A percentile compares a stretch with the other conserved stretches of the same genome.
Conservation (phyloP, 1,140 invertebrate species). For the Calephelis virginiensis region DNA sequence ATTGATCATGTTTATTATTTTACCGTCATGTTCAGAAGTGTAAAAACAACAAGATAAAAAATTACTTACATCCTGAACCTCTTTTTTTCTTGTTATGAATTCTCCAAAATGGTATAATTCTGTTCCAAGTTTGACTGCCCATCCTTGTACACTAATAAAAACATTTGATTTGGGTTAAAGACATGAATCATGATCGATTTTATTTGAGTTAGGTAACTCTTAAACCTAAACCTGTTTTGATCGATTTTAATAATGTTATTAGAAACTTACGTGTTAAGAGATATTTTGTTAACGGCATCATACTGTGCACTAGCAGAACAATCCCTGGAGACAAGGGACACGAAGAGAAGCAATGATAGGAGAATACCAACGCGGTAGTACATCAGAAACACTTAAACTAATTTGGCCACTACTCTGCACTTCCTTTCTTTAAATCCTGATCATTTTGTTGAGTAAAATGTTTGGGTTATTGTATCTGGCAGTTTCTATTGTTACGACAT, state of each 20-base stretch:
- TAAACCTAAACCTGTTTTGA: too few species aligned
- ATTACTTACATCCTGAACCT: constrained; percentile 82
- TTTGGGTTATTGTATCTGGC: background rate
- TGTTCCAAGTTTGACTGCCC: constrained; percentile 85
- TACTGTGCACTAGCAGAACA: constrained; percentile 60
- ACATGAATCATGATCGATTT: too few species aligned
- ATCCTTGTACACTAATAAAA: constrained; percentile 81
- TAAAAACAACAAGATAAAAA: constrained; percentile 21
- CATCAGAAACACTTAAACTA: constrained; percentile 69
- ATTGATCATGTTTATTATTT: constrained; percentile 19
- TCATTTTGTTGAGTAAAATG: constrained; percentile 20
- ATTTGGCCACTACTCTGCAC: constrained; percentile 38
- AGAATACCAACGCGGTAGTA: constrained; percentile 54
- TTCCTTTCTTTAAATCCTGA: constrained; percentile 24
- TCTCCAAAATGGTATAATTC: constrained; percentile 85
- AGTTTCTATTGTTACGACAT: constrained; percentile 28
- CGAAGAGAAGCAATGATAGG: constrained; percentile 52
- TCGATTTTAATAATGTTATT: background rate
- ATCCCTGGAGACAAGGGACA: constrained; percentile 59
- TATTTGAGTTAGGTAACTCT: too few species aligned
- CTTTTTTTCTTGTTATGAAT: constrained; percentile 85
- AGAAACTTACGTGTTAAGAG: constrained; percentile 64
- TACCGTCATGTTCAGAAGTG: constrained; percentile 7
- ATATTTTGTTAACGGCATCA: constrained; percentile 58
- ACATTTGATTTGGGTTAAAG: constrained; percentile 6